phyloP scores from a whole-genome alignment of 2,888 invertebrate species.

The Rugalucina vietnamica region DNA sequence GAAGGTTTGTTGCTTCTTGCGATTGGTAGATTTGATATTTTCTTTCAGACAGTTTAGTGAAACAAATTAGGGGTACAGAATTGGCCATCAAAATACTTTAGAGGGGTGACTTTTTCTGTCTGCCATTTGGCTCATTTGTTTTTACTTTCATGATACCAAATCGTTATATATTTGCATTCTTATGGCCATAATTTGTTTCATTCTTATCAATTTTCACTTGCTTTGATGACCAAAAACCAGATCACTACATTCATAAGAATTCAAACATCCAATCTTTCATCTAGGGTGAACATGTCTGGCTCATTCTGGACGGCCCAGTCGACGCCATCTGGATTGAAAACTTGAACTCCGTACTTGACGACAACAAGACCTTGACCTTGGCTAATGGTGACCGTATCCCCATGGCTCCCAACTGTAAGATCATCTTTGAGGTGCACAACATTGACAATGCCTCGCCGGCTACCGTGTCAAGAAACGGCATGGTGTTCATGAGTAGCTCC shows the following conservation, averaged over 20 bases:
- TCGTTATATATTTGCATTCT: not conserved
- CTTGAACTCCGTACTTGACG: slow-evolving; percentile 84
- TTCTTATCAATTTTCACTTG: not conserved
- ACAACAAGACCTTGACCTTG: slow-evolving; percentile 84
- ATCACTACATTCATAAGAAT: not conserved
- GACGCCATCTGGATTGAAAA: slow-evolving; percentile 85
- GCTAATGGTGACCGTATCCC: slow-evolving; percentile 85
- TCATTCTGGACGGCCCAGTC: slow-evolving; percentile 84
- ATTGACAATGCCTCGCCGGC: slow-evolving; percentile 85
- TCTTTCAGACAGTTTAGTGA: too few relatives aligned
- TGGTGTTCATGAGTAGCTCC: slow-evolving; percentile 96
- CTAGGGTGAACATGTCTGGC: slow-evolving; percentile 84
- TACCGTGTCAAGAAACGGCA: slow-evolving; percentile 84
- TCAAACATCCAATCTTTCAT: not conserved
- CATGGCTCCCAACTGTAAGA: slow-evolving; percentile 84
- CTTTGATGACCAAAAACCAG: not conserved
- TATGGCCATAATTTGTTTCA: not conserved
- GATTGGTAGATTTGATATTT: not conserved
- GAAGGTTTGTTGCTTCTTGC: slow-evolving; percentile 83
- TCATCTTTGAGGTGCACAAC: slow-evolving; percentile 85
- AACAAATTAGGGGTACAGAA: too few relatives aligned
- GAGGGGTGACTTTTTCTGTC: too few relatives aligned
- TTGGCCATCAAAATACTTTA: too few relatives aligned
- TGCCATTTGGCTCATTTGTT: too few relatives aligned
- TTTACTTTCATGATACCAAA: too few relatives aligned